Evolutionary conservation across 2,888 invertebrate genomes (phyloP).

Genomic region (Syrphus vitripennis): DNA sequence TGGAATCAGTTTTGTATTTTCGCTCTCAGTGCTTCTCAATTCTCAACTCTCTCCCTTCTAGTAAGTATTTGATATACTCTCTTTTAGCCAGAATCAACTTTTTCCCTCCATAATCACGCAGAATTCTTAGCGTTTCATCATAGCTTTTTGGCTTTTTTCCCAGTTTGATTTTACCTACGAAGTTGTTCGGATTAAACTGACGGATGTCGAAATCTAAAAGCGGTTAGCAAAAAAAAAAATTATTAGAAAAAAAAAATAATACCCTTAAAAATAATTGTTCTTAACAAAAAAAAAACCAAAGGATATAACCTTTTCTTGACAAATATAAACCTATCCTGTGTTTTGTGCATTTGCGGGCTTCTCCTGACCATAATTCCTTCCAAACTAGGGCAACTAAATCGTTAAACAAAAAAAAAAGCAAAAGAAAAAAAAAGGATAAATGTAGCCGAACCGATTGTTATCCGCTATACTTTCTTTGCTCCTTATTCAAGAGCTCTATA

Average conservation of each 20-base stretch:
- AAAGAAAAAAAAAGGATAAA: slow-evolving; percentile 38
- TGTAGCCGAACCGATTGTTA: slow-evolving; percentile 51
- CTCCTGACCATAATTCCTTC: slow-evolving; percentile 36
- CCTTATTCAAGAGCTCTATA: slow-evolving; percentile 24
- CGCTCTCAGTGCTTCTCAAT: not conserved
- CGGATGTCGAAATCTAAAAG: slow-evolving; percentile 40
- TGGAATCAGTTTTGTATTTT: not conserved
- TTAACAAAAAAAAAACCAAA: slow-evolving; percentile 19
- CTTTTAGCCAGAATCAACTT: slow-evolving; percentile 41
- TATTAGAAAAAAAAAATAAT: slow-evolving; percentile 7
- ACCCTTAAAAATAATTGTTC: slow-evolving; percentile 10
- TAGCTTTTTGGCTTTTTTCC: slow-evolving; percentile 70
- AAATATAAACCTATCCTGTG: slow-evolving; percentile 1
- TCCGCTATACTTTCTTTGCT: slow-evolving; percentile 47
- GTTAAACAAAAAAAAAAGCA: slow-evolving; percentile 15
- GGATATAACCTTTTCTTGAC: not conserved
- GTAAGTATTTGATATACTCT: slow-evolving; percentile 27
- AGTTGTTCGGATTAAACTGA: slow-evolving; percentile 66
- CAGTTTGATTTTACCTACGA: slow-evolving; percentile 67
- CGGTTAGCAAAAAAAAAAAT: slow-evolving; percentile 43
- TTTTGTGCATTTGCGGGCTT: slow-evolving; percentile 38
- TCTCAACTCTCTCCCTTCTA: not conserved
- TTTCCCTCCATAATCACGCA: slow-evolving; percentile 27
- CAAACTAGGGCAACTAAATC: slow-evolving; percentile 57
- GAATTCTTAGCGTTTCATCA: slow-evolving; percentile 34